Evolutionary conservation across 30 jellyfish, hydroid and myxozoan genomes (phyloP).

Genomic region (Turritopsis dohrnii): DNA sequence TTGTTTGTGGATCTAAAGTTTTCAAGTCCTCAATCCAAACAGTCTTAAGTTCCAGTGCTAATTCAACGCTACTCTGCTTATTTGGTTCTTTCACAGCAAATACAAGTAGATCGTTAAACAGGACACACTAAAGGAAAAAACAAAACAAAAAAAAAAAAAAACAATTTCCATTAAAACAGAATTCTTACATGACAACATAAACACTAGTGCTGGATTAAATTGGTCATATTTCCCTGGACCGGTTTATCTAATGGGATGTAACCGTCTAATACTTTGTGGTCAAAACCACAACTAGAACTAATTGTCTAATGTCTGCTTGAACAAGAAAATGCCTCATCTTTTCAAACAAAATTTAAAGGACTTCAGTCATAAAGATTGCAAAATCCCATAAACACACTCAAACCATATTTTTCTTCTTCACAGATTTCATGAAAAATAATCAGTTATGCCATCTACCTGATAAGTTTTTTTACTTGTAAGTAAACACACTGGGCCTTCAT

Average conservation of each 20-base stretch:
- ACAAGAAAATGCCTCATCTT: background rate
- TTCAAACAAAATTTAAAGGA: too few relatives aligned
- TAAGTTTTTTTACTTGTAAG: constrained; percentile 75
- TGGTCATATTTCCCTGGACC: too few relatives aligned
- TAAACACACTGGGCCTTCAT: constrained; percentile 85
- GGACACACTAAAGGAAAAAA: constrained; percentile 68
- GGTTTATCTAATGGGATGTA: too few relatives aligned
- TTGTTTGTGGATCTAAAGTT: constrained; percentile 88
- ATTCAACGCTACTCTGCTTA: constrained; percentile 75
- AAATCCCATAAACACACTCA: too few relatives aligned
- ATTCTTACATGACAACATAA: background rate
- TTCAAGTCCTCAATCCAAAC: constrained; percentile 90
- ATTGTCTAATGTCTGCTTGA: background rate
- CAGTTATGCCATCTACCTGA: constrained; percentile 37
- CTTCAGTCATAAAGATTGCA: too few relatives aligned
- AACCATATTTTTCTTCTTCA: background rate
- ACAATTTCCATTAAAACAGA: background rate
- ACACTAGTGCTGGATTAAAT: background rate
- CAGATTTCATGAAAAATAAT: background rate
- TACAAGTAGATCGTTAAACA: constrained; percentile 83
- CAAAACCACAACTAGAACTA: too few relatives aligned
- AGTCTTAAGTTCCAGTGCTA: constrained; percentile 72
- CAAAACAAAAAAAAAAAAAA: background rate
- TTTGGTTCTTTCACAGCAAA: constrained; percentile 77
- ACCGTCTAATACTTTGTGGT: too few relatives aligned